Percentiles rank a stretch among this genome's conserved stretches.
These are phyloP conservation scores for Electrona antarctica DNA, from an alignment of 2,113 vertebrate species.

Conservation along the genomic window DNA sequence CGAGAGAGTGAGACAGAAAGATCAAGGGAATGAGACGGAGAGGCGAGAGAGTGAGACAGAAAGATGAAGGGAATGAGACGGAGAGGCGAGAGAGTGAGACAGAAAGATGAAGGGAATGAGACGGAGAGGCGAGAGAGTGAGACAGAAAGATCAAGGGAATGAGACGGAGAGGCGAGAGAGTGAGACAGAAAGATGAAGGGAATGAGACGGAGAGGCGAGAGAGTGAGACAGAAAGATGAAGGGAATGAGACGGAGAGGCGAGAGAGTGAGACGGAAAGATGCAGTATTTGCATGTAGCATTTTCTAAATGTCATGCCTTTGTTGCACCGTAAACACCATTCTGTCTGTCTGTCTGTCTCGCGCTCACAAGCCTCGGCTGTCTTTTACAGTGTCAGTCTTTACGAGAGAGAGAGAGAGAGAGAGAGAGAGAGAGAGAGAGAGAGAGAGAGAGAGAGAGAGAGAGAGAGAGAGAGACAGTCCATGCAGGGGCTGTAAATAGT, in stretches of 20 bases:
- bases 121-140: neutral
- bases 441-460: no score
- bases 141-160: neutral
- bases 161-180: no score
- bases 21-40: no score
- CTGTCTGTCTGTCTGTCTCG: neutral
- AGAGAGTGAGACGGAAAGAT: neutral
- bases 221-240: neutral
- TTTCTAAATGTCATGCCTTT: slow-evolving; percentile 57
- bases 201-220: neutral
- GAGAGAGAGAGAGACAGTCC: no score
- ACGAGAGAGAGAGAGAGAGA: neutral
- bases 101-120: neutral
- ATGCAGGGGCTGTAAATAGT: no score
- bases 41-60: slow-evolving; percentile 2
- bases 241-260: neutral
- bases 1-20: neutral
- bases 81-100: slow-evolving; percentile 2
- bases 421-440: neutral
- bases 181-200: neutral
- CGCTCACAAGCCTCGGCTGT: neutral
- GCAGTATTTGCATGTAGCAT: slow-evolving; percentile 50
- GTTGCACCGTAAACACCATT: slow-evolving; percentile 41
- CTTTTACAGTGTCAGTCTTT: neutral
- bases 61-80: neutral